phyloP scores from a whole-genome alignment of 2,113 vertebrate species.

The Nothobranchius kuhntae region DNA sequence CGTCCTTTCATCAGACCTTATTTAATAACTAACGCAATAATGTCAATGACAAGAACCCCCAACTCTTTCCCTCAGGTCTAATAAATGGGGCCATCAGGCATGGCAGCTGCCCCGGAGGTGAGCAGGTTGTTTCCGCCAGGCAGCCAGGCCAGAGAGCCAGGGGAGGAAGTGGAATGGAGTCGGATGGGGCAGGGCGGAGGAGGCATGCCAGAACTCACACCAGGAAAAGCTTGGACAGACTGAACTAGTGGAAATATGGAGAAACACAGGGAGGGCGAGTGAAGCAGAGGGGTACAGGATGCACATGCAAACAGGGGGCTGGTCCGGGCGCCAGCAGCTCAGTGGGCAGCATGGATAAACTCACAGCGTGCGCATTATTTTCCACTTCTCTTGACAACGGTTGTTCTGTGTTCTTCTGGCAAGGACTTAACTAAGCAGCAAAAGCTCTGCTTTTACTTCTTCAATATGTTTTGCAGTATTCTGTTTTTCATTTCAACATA shows the following conservation, averaged over 20 bases:
- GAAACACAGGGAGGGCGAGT: slow-evolving; percentile 53
- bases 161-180: slow-evolving; percentile 59
- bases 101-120: slow-evolving; percentile 83
- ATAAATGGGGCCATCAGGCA: slow-evolving; percentile 81
- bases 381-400: slow-evolving; percentile 59
- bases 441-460: neutral
- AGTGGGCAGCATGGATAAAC: slow-evolving; percentile 64
- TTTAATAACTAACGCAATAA: slow-evolving; percentile 80
- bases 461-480: neutral
- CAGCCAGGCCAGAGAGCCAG: slow-evolving; percentile 59
- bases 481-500: slow-evolving; percentile 5
- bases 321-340: slow-evolving; percentile 60
- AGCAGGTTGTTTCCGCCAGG: slow-evolving; percentile 72
- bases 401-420: slow-evolving; percentile 33
- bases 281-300: slow-evolving; percentile 74
- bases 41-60: slow-evolving; percentile 72
- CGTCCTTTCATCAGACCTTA: slow-evolving; percentile 74
- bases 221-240: slow-evolving; percentile 67
- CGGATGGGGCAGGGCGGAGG: slow-evolving; percentile 50
- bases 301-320: slow-evolving; percentile 57
- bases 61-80: slow-evolving; percentile 59
- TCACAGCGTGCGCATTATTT: slow-evolving; percentile 62
- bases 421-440: slow-evolving; percentile 5
- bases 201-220: slow-evolving; percentile 76
- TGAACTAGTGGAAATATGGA: slow-evolving; percentile 70